Evolutionary conservation across 2,113 vertebrate species (phyloP), one percentile per base, ranked within the genome.

Genomic region (Pongo abelii): DNA sequence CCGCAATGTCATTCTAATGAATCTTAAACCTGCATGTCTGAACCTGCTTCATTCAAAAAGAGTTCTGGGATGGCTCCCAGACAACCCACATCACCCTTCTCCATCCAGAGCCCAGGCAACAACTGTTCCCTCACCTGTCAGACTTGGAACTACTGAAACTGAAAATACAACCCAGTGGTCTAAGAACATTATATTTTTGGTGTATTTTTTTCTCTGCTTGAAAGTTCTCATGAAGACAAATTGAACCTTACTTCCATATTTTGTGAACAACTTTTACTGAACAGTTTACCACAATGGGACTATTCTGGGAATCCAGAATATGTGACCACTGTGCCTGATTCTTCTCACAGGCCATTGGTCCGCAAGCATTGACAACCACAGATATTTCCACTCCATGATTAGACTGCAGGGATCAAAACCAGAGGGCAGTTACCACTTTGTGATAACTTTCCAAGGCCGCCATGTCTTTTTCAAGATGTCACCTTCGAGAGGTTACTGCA

Each of bases 21-120:
- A 38, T 38, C 27, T 77, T 79, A n/a, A 77, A 32, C 20, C 40
- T 78, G 75, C 17, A 6, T 93, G 7, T 35, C 89, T 40, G 30
- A 25, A 20, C n/a, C 85, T 86, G 84, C 74, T 95, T 91, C 93
- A 46, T 84, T 74, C 84, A 89, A 64, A 84, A 20, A 50, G 35
- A 32, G 52, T 40, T 97, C 88, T 22, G 30, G 10, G 7, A 12
- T 25, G 80, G 89, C 74, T 96, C 84, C 17, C 83, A 8, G 20
- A 67, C 67, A 9, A 43, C 27, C 57, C 20, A 87, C 50, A 91
- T 78, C 27, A 48, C 61, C 43, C 55, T 16, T 84, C 72, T 94
- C 81, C 84, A 43, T 74, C 52, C 5, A 8, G 70, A 35, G 74
- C 27, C 6, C 84, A 10, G 9, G 12, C 59, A 0, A 1, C 89